Evolutionary conservation across 1,140 invertebrate genomes (phyloP).

Genomic region (Drosophila hydei): DNA sequence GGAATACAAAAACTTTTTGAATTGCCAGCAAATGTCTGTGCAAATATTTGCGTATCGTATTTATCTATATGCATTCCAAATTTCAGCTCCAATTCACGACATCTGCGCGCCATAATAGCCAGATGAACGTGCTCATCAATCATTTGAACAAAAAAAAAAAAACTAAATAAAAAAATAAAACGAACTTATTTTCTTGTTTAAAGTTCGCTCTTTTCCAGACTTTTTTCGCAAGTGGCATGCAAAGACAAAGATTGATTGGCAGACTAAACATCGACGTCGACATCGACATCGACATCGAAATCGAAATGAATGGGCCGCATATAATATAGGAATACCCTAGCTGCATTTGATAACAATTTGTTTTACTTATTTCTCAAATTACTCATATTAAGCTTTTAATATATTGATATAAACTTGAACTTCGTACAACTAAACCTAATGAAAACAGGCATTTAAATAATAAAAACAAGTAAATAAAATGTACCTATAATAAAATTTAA

Average conservation of each 20-base stretch:
- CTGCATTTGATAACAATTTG: background rate
- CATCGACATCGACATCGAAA: background rate
- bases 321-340: slow-evolving; percentile 1
- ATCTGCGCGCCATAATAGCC: slow-evolving; percentile 42
- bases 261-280: slow-evolving; percentile 23
- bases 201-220: slow-evolving; percentile 45
- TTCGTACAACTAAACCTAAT: too few species aligned
- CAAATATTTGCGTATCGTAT: slow-evolving; percentile 35
- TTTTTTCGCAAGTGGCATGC: slow-evolving; percentile 15
- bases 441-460: too few species aligned
- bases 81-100: slow-evolving; percentile 53
- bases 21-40: slow-evolving; percentile 14
- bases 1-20: background rate
- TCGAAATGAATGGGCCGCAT: slow-evolving; percentile 28
- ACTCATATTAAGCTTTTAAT: too few species aligned
- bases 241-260: slow-evolving; percentile 78
- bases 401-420: too few species aligned
- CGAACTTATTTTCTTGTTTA: slow-evolving; percentile 70
- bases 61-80: slow-evolving; percentile 59
- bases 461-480: too few species aligned
- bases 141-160: slow-evolving; percentile 49
- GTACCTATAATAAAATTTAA: too few species aligned
- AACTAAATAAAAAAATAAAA: background rate
- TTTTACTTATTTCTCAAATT: background rate
- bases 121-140: slow-evolving; percentile 63